Evolutionary conservation across 2,113 vertebrate genomes (phyloP).

Genomic region (Aegithalos caudatus): DNA sequence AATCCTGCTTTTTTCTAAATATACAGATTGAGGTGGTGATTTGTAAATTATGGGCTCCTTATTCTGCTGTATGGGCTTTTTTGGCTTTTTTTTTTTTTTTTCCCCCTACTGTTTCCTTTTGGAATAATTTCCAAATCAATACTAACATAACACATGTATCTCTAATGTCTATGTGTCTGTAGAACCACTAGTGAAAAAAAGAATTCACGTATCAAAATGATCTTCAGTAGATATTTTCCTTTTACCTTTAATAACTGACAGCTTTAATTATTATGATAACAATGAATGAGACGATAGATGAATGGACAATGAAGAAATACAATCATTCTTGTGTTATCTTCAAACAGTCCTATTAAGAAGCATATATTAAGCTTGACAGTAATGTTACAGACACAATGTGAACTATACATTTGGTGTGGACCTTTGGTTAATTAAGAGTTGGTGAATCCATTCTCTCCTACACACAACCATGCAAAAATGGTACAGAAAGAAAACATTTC

Average conservation of each 20-base stretch:
- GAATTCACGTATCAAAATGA: neutral
- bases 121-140: neutral
- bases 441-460: neutral
- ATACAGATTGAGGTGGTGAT: neutral
- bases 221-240: neutral
- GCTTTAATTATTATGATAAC: neutral
- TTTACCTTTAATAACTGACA: neutral
- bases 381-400: neutral
- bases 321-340: neutral
- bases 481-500: neutral
- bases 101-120: neutral
- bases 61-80: neutral
- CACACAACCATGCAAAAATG: neutral
- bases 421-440: conserved; percentile 8
- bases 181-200: neutral
- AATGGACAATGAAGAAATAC: neutral
- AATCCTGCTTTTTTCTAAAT: neutral
- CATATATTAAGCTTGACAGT: neutral
- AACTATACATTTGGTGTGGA: neutral
- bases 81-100: neutral
- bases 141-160: neutral
- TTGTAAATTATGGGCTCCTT: neutral
- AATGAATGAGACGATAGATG: neutral
- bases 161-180: neutral
- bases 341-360: neutral